phyloP scores from a whole-genome alignment of 2,797 vertebrate genomes.

The Falco cherrug region DNA sequence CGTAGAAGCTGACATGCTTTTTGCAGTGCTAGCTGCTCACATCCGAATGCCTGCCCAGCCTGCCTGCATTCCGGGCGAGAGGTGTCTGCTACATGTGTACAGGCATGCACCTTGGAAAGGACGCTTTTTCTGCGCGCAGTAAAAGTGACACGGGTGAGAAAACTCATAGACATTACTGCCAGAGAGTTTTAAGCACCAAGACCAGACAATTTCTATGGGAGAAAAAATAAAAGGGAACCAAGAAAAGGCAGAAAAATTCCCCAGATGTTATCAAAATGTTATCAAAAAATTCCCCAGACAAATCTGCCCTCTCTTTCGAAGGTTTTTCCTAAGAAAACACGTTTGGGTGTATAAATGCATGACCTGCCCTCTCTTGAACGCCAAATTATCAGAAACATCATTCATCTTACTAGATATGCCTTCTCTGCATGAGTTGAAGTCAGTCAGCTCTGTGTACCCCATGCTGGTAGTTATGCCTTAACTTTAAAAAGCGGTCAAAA shows the following conservation, averaged over 20 bases:
- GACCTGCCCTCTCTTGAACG: neutral
- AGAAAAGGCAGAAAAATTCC: neutral
- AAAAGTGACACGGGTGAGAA: neutral
- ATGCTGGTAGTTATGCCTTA: neutral
- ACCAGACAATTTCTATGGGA: neutral
- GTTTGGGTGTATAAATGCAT: neutral
- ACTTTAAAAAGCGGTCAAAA: neutral
- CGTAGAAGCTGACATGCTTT: slow-evolving; percentile 40
- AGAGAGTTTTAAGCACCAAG: neutral
- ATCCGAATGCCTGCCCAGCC: neutral
- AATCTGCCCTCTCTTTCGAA: neutral
- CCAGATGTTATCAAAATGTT: neutral
- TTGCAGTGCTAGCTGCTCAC: neutral
- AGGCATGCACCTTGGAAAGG: neutral
- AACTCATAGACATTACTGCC: neutral
- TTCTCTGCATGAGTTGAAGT: neutral
- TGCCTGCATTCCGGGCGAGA: neutral
- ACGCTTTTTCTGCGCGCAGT: neutral
- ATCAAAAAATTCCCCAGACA: neutral
- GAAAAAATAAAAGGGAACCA: neutral
- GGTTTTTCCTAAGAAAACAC: neutral
- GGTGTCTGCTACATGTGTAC: slow-evolving; percentile 6
- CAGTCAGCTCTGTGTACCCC: neutral
- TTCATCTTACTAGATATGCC: neutral
- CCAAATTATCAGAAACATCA: neutral